Evolutionary conservation across 2,888 invertebrate species (phyloP), one percentile per base, ranked within the genome.

Genomic region (Erynnis tages): DNA sequence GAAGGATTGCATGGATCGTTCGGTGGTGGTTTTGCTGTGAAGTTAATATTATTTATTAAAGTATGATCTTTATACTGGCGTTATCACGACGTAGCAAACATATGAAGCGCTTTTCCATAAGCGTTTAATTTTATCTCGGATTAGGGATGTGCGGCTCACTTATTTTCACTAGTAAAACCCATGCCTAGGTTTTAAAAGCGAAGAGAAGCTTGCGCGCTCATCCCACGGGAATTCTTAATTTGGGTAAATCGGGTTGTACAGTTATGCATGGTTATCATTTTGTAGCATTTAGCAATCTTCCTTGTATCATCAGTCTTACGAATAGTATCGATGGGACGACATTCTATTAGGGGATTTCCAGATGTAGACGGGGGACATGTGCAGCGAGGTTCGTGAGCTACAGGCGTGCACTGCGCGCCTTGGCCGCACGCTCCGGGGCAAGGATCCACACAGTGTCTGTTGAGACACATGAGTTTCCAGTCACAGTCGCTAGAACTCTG

Each of bases 1-100:
- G 95, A 95, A 54, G 96, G 95, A 70, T 92, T 92, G 83, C 97
- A 97, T n/a, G 94, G 95, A 76, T 96, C 94, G 50, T 81, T 77
- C 41, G 90, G 88, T 58, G 77, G 69, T 71, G 77, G 70, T 71
- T 76, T 81, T 46, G 72, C 88, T 83, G 87, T 66, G 78, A 85
- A 59, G 30, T 53, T 27, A 34, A 25, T 32, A 34, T 38, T 1
- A 10, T 16, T 37, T 11, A 23, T 52, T 29, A 52, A 45, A 23
- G 44, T 38, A 16, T 5, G 14, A 16, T 10, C n/a, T n/a, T n/a
- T 27, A 44, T n/a, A 19, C 3, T 10, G 13, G 27, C 38, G 35
- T 10, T 34, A 11, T 38, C 34, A 57, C 34, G 61, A 56, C 30
- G 53, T 59, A 79, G 78, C 78, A 73, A 73, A 63, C 60, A 62